These are phyloP conservation scores for Hippopotamyrus pictus DNA, from an alignment of 2,797 vertebrate genomes.

Conservation along the genomic window DNA sequence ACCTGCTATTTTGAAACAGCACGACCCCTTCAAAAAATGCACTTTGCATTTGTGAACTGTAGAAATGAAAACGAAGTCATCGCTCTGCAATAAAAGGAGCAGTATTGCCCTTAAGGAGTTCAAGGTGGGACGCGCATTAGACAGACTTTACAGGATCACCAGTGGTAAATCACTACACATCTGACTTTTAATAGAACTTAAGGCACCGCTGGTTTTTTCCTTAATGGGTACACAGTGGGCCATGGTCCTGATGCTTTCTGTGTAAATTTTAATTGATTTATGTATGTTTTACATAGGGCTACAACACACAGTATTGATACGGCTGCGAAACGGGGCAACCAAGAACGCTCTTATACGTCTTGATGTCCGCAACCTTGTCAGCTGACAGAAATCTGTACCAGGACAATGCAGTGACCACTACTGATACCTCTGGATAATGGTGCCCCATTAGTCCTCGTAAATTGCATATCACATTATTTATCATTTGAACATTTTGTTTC, in stretches of 20 bases:
- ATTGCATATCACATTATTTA: not conserved
- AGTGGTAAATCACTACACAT: conserved; percentile 34
- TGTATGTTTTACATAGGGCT: conserved; percentile 1
- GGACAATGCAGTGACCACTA: not conserved
- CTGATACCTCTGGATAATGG: not conserved
- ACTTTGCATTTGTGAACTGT: not conserved
- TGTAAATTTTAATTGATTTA: conserved; percentile 22
- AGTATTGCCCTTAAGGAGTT: not conserved
- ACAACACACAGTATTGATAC: conserved; percentile 12
- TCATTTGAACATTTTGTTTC: not conserved
- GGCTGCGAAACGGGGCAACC: not conserved
- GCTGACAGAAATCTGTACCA: not conserved
- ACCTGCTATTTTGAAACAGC: not conserved
- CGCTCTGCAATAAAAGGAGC: conserved; percentile 23
- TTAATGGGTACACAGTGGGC: conserved; percentile 16
- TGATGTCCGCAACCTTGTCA: not conserved
- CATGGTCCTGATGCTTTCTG: conserved; percentile 13
- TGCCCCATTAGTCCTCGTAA: not conserved
- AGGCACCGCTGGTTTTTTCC: conserved; percentile 10
- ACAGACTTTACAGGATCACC: conserved; percentile 21
- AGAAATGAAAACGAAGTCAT: not conserved
- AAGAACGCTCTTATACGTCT: conserved; percentile 14
- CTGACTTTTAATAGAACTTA: conserved; percentile 32
- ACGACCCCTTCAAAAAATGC: not conserved
- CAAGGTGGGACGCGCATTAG: not conserved